Percentiles rank a stretch among this genome's conserved stretches.
Evolutionary conservation across 1,140 invertebrate species (phyloP).

Genomic region (Drosophila ambigua): DNA sequence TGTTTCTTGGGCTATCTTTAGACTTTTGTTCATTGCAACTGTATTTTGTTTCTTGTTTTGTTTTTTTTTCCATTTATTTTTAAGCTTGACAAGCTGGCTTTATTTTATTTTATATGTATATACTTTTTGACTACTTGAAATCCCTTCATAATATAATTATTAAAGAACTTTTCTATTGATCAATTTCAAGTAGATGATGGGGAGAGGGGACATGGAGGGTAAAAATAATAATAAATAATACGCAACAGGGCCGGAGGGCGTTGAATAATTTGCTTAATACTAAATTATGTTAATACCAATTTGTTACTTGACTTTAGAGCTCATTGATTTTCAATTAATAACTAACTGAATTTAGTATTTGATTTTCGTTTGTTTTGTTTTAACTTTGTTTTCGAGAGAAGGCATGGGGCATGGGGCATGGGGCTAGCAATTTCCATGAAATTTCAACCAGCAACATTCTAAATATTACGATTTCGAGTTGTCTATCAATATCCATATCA

Average conservation of each 20-base stretch:
- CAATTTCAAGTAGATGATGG: constrained; percentile 9
- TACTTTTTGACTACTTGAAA: constrained; percentile 11
- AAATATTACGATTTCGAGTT: constrained; percentile 31
- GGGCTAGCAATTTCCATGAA: constrained; percentile 71
- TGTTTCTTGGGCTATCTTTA: constrained; percentile 50
- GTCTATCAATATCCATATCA: constrained; percentile 12
- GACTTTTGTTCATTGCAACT: constrained; percentile 39
- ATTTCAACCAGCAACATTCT: constrained; percentile 58
- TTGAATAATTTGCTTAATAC: constrained; percentile 16
- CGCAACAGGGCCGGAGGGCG: constrained; percentile 16
- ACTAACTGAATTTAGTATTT: constrained; percentile 55
- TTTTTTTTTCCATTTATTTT: background rate
- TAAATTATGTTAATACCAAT: constrained; percentile 39
- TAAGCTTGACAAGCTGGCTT: constrained; percentile 47
- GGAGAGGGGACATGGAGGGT: no score
- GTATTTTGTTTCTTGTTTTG: constrained; percentile 23
- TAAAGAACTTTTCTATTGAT: constrained; percentile 11
- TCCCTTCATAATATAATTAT: constrained; percentile 8
- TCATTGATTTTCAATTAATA: constrained; percentile 29
- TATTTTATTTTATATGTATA: constrained; percentile 13
- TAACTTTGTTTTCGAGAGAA: constrained; percentile 46
- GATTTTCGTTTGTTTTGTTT: constrained; percentile 36
- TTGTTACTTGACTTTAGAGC: constrained; percentile 46
- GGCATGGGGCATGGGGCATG: constrained; percentile 58
- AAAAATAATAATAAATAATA: constrained; percentile 17